Evolutionary conservation across 2,113 vertebrate genomes (phyloP), one percentile per base, ranked within the genome.

Genomic region (Paracanthobrama guichenoti): DNA sequence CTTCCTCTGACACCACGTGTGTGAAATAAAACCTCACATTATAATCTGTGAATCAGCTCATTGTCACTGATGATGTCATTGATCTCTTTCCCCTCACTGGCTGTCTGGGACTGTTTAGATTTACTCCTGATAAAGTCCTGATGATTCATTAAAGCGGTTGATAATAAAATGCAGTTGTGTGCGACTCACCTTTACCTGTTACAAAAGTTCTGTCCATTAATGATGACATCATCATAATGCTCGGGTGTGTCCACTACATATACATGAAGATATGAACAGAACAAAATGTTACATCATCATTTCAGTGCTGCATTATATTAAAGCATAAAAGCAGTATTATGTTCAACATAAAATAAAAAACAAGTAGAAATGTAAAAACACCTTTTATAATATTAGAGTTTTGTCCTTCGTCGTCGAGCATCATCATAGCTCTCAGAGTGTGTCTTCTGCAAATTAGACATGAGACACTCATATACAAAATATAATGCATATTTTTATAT

Each of bases 361-460:
- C 3, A 1, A 3, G 12, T 50, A 16, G 5, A 50, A 16, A 50
- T 16, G 3, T n/a, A n/a, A n/a, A n/a, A 62, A 74, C 6, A 83
- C 66, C 46, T 24, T 35, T 50, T 28, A n/a, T n/a, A 4, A 26
- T 20, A n/a, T n/a, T n/a, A 7, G 3, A 13, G 44, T 50, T 44
- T 16, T 59, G 39, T 84, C 9, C 59, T n/a, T n/a, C n/a, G n/a
- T n/a, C n/a, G n/a, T n/a, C n/a, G n/a, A n/a, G 31, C 86, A 81
- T 84, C 71, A 81, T 84, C 82, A 84, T 84, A 84, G 48, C 42
- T 44, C 46, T 86, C 75, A 22, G 42, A n/a, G 35, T 14, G 11
- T 55, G 24, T 84, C 48, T 76, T 87, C 82, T 84, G 53, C 10
- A 66, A 74, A 74, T 31, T 8, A 10, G 79, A 57, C 28, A 77